Evolutionary conservation across 1,140 invertebrate species (phyloP).

Genomic region (Agraylea sexmaculata): DNA sequence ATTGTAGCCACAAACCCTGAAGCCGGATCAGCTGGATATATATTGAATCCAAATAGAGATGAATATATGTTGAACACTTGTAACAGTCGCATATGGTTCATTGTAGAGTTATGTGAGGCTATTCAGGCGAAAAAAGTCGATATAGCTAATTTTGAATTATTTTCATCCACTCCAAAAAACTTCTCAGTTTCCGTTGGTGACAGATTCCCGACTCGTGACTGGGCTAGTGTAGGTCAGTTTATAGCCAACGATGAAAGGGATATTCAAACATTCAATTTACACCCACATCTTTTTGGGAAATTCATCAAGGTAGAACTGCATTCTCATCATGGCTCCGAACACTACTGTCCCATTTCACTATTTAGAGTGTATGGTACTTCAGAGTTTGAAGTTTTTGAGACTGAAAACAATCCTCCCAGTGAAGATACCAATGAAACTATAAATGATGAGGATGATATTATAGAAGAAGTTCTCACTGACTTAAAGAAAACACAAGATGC

Average conservation of each 20-base stretch:
- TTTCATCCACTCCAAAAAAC: conserved; percentile 90
- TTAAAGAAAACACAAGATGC: conserved; percentile 32
- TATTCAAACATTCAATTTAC: conserved; percentile 75
- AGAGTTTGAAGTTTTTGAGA: conserved; percentile 78
- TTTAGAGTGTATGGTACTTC: conserved; percentile 86
- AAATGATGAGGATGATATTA: conserved; percentile 47
- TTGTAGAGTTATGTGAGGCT: conserved; percentile 94
- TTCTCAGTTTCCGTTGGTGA: conserved; percentile 82
- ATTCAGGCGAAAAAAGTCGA: conserved; percentile 91
- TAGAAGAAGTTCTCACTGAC: conserved; percentile 31
- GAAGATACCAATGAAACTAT: conserved; percentile 43
- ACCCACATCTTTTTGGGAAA: conserved; percentile 79
- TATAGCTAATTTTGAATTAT: conserved; percentile 95
- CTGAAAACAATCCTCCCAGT: conserved; percentile 51
- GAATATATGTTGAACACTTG: conserved; percentile 98
- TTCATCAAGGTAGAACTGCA: conserved; percentile 86
- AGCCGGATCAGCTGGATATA: conserved; percentile 68
- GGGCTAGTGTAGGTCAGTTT: conserved; percentile 80
- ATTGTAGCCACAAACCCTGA: conserved; percentile 86
- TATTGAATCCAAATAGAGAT: conserved; percentile 80
- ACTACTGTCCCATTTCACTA: conserved; percentile 92
- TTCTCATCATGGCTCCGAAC: conserved; percentile 90
- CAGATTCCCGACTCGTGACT: conserved; percentile 84
- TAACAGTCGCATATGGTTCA: conserved; percentile 84
- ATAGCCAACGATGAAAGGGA: conserved; percentile 74